Base-by-base conservation (phyloP, 2,113 vertebrate genomes). In the Atherinomorus stipes region DNA sequence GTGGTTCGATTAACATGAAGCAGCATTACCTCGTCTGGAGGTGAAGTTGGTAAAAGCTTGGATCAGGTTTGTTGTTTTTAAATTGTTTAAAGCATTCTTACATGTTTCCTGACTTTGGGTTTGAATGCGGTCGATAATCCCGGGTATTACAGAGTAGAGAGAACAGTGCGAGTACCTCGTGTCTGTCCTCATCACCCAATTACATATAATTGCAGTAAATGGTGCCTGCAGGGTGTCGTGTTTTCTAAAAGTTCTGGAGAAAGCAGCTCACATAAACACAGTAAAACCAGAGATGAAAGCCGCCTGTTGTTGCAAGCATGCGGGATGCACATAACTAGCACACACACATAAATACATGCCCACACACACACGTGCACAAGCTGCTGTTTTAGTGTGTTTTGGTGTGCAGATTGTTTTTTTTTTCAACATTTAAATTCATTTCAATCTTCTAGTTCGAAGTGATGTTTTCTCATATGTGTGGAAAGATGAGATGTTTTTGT, bases 121-220 rank as follows among this genome's bases (percentile, higher is more conserved):
- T 69, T 44, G 13, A 50, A 19, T 49, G 9, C 50, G 38, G 8
- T 8, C n/a, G n/a, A n/a, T n/a, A n/a, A n/a, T n/a, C n/a, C n/a
- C n/a, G n/a, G n/a, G 70, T 72, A 74, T 84, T 85, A 80, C 45
- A 28, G 25, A 59, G 34, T 1, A 13, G 21, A 59, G 64, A 53
- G 71, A 71, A 23, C 56, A 64, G 42, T 38, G 47, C 42, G 54
- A 34, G 67, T 61, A 60, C 50, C 59, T 57, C 19, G 10, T 67
- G 59, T 8, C 50, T 15, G 21, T 37, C 51, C 25, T 65, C 74
- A 75, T 78, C 71, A 37, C 64, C 66, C 64, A 85, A 88, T 81
- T 54, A 64, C 49, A 81, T 50, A 44, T 74, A 87, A 87, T 74
- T 84, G 78, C 63, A 59, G 44, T 64, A 81, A 83, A 80, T 85